phyloP scores from a whole-genome alignment of 2,797 vertebrate genomes.

The Molossus molossus region DNA sequence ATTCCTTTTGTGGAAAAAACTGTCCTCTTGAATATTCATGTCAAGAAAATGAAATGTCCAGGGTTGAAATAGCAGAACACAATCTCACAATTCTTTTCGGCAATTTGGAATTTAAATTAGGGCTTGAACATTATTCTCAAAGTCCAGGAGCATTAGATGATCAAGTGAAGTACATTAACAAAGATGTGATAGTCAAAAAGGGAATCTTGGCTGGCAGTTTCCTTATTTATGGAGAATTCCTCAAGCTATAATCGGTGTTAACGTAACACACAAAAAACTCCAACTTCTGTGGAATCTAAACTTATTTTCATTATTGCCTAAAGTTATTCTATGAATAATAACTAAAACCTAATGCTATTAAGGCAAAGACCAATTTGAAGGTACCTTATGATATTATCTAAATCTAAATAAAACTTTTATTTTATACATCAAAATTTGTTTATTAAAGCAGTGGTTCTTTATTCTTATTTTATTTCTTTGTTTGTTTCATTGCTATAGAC shows the following conservation, averaged over 20 bases:
- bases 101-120: constrained; percentile 44
- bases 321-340: background rate
- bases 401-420: background rate
- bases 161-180: background rate
- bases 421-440: background rate
- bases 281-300: background rate
- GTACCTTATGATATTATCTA: background rate
- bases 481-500: background rate
- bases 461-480: background rate
- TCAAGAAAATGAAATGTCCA: background rate
- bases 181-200: background rate
- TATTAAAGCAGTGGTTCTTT: background rate
- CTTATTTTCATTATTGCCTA: background rate
- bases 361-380: background rate
- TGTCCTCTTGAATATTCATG: background rate
- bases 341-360: background rate
- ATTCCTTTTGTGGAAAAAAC: background rate
- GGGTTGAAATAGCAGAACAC: background rate
- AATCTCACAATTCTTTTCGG: background rate
- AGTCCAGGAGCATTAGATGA: background rate
- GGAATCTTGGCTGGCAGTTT: background rate
- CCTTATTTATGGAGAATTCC: background rate
- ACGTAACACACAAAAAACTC: background rate
- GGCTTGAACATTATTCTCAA: background rate
- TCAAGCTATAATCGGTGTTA: background rate